Evolutionary conservation across 2,888 invertebrate genomes (phyloP).

Genomic region (Tricholauxania praeusta): DNA sequence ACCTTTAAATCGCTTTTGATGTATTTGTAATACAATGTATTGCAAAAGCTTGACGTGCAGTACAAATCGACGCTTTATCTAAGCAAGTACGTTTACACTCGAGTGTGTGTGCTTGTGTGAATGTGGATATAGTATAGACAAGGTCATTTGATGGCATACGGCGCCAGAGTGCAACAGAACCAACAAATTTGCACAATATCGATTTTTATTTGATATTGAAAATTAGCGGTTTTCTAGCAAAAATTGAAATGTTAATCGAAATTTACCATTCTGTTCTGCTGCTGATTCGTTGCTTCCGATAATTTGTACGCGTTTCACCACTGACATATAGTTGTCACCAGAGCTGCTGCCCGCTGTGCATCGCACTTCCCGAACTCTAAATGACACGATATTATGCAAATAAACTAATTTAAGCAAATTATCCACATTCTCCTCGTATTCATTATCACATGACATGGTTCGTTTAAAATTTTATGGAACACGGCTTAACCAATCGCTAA

Average conservation of each 20-base stretch:
- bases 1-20: constrained; percentile 36
- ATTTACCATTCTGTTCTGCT: constrained; percentile 49
- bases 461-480: too few relatives aligned
- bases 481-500: too few relatives aligned
- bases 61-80: neutral
- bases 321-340: constrained; percentile 67
- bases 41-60: neutral
- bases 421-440: constrained; percentile 57
- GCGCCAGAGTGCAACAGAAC: constrained; percentile 27
- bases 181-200: constrained; percentile 21
- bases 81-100: neutral
- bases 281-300: constrained; percentile 38
- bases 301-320: constrained; percentile 63
- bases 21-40: neutral
- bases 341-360: constrained; percentile 62
- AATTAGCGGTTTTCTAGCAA: neutral
- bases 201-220: constrained; percentile 17
- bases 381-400: constrained; percentile 52
- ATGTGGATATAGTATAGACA: constrained; percentile 36
- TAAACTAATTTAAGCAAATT: constrained; percentile 55
- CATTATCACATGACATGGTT: constrained; percentile 47
- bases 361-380: constrained; percentile 51
- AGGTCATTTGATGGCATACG: constrained; percentile 25
- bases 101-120: constrained; percentile 43
- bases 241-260: neutral